Conservation (phyloP, 2,797 vertebrate genomes). For the Picus viridis region DNA sequence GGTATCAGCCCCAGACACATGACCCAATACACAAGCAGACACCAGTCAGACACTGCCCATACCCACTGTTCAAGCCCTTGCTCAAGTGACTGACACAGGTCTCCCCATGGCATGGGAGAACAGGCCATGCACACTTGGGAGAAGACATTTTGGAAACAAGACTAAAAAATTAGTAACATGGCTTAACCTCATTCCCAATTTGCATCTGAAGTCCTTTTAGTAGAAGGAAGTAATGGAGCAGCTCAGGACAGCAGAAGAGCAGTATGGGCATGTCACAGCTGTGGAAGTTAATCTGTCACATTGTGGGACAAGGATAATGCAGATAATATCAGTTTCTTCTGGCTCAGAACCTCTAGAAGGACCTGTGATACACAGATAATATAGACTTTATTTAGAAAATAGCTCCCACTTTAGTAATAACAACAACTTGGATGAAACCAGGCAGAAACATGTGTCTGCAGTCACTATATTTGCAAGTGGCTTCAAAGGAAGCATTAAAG, state of each 20-base stretch:
- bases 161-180: background rate
- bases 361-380: background rate
- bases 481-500: slow-evolving; percentile 22
- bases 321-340: background rate
- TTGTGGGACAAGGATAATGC: background rate
- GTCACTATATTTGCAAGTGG: background rate
- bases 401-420: background rate
- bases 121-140: background rate
- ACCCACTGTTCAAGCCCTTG: background rate
- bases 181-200: background rate
- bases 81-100: rapidly evolving
- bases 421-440: slow-evolving; percentile 4
- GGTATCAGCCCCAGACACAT: background rate
- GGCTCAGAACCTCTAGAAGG: background rate
- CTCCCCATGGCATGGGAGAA: rapidly evolving
- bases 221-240: background rate
- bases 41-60: rapidly evolving
- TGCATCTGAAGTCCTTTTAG: background rate
- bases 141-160: background rate
- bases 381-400: slow-evolving; percentile 30
- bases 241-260: rapidly evolving
- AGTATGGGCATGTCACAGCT: background rate
- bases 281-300: background rate
- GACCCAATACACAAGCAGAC: background rate
- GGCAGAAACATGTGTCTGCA: background rate